These are phyloP conservation scores for Oophaga sylvatica DNA, from an alignment of 2,797 vertebrate species.

Conservation along the genomic window DNA sequence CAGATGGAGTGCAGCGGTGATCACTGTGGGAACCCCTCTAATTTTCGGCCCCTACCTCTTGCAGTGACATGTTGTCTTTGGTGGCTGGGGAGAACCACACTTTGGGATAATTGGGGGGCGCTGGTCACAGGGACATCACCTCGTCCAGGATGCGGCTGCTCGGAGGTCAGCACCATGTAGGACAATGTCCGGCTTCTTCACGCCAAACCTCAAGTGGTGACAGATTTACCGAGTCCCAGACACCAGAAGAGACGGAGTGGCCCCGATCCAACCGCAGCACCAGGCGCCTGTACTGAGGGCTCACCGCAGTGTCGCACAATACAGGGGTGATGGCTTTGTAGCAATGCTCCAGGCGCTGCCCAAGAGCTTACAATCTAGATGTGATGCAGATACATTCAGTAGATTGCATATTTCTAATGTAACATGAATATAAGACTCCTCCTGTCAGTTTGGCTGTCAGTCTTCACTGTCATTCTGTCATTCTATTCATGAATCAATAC, in stretches of 20 bases:
- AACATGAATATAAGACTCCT: background rate
- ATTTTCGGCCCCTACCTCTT: background rate
- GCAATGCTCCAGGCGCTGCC: no score
- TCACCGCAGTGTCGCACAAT: background rate
- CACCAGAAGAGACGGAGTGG: background rate
- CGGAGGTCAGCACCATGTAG: background rate
- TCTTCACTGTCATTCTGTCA: background rate
- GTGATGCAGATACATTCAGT: background rate
- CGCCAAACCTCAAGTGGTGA: background rate
- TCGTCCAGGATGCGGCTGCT: background rate
- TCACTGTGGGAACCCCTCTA: background rate
- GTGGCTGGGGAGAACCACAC: background rate
- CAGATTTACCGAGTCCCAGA: background rate
- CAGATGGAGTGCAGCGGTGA: no score
- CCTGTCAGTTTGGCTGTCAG: background rate
- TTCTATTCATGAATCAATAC: background rate
- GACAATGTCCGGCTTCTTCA: background rate
- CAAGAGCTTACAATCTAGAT: background rate
- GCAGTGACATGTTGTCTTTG: background rate
- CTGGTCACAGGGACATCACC: no score
- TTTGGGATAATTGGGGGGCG: background rate
- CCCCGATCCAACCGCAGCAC: background rate
- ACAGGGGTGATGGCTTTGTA: background rate
- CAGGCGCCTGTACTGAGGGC: background rate
- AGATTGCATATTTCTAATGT: background rate